Evolutionary conservation across 2,888 invertebrate genomes (phyloP).

Genomic region (Caenorhabditis auriculariae): DNA sequence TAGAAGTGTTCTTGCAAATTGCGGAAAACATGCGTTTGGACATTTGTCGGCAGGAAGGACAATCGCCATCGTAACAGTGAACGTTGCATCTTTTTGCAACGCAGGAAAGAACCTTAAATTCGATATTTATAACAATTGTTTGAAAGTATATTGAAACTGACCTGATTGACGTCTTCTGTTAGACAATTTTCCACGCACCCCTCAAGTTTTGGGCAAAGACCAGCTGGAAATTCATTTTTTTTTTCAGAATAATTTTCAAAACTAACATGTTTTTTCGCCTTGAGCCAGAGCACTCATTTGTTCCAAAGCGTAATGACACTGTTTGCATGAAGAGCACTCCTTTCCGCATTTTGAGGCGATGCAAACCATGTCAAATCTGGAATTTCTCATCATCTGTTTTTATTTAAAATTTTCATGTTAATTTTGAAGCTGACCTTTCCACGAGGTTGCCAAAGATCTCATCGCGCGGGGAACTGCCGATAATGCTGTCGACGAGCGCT

Average conservation of each 20-base stretch:
- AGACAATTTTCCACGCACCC: constrained; percentile 38
- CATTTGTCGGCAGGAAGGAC: constrained; percentile 41
- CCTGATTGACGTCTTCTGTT: constrained; percentile 26
- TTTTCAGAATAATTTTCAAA: not conserved
- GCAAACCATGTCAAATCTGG: constrained; percentile 46
- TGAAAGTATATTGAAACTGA: not conserved
- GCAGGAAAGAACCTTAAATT: constrained; percentile 30
- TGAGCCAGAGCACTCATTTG: constrained; percentile 45
- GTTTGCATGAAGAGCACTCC: constrained; percentile 38
- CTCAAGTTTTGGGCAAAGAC: constrained; percentile 43
- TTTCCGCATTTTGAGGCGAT: constrained; percentile 45
- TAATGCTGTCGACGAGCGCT: constrained; percentile 23
- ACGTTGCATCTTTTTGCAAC: constrained; percentile 42
- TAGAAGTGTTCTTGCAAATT: constrained; percentile 27
- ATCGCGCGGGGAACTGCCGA: constrained; percentile 24
- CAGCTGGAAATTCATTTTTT: constrained; percentile 21
- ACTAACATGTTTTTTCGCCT: constrained; percentile 42
- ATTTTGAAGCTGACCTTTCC: constrained; percentile 19
- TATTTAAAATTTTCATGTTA: too few relatives aligned
- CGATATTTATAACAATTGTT: not conserved
- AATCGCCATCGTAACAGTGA: constrained; percentile 48
- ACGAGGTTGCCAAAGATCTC: constrained; percentile 34
- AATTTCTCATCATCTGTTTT: too few relatives aligned
- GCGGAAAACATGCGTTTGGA: constrained; percentile 36
- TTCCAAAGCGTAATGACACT: constrained; percentile 46